Conservation (phyloP, 1,140 invertebrate species). For the Drosophila saltans region DNA sequence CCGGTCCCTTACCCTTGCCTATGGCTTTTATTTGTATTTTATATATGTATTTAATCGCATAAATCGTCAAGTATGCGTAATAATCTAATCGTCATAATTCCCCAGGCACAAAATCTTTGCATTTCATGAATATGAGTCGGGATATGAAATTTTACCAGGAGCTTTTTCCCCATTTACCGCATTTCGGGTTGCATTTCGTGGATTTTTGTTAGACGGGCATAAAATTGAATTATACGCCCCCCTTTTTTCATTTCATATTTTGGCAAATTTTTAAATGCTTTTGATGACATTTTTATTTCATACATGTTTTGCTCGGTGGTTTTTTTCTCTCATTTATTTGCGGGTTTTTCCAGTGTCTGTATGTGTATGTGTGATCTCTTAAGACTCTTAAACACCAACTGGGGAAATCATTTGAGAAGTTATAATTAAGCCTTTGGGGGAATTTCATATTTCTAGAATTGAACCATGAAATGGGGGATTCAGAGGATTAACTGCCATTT, state of each 20-base stretch:
- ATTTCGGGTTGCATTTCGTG: slow-evolving; percentile 33
- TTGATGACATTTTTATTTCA: slow-evolving; percentile 74
- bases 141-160: slow-evolving; percentile 2
- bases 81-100: slow-evolving; percentile 79
- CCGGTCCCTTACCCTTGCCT: slow-evolving; percentile 15
- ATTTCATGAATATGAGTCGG: slow-evolving; percentile 36
- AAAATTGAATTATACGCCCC: slow-evolving; percentile 66
- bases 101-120: slow-evolving; percentile 58
- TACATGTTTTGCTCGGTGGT: slow-evolving; percentile 10
- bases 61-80: slow-evolving; percentile 78
- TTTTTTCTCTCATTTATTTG: slow-evolving; percentile 13
- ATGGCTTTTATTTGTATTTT: slow-evolving; percentile 50
- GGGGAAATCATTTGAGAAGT: slow-evolving; percentile 60
- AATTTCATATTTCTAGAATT: slow-evolving; percentile 19
- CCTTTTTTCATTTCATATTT: slow-evolving; percentile 30
- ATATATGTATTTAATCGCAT: slow-evolving; percentile 63
- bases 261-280: slow-evolving; percentile 76
- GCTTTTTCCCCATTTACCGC: background rate
- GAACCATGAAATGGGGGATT: background rate
- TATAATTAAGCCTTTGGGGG: slow-evolving; percentile 38
- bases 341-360: slow-evolving; percentile 52
- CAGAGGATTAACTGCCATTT: too few species aligned
- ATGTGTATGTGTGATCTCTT: slow-evolving; percentile 48
- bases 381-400: slow-evolving; percentile 61
- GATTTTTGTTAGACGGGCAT: slow-evolving; percentile 47